These are phyloP conservation scores for Drosophila repleta DNA, from an alignment of 1,140 invertebrate genomes.

Conservation along the genomic window DNA sequence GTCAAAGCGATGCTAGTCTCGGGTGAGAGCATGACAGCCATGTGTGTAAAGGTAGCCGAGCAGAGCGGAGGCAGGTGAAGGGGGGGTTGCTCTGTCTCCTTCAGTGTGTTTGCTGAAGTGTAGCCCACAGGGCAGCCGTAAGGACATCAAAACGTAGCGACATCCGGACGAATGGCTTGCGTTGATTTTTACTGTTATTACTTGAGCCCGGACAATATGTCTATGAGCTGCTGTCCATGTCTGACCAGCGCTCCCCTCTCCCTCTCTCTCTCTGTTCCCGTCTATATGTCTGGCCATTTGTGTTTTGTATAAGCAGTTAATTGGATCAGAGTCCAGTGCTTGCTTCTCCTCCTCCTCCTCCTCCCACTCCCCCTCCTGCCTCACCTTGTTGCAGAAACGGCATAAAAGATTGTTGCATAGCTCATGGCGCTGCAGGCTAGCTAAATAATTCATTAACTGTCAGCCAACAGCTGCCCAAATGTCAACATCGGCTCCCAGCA, in stretches of 20 bases:
- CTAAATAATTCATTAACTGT: constrained; percentile 76
- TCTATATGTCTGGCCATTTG: constrained; percentile 77
- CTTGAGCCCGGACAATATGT: constrained; percentile 50
- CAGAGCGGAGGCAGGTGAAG: no score
- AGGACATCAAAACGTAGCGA: constrained; percentile 27
- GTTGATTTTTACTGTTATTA: constrained; percentile 81
- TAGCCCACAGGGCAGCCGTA: constrained; percentile 64
- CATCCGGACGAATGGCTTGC: constrained; percentile 63
- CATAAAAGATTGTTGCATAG: constrained; percentile 65
- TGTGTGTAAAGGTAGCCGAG: constrained; percentile 35
- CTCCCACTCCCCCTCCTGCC: not conserved
- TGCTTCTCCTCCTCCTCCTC: not conserved
- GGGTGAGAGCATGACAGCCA: constrained; percentile 2
- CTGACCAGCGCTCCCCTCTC: not conserved
- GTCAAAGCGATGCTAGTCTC: not conserved
- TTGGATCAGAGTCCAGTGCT: constrained; percentile 70
- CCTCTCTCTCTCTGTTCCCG: not conserved
- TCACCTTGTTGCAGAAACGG: constrained; percentile 29
- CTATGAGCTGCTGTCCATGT: constrained; percentile 50
- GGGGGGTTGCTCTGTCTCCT: no score
- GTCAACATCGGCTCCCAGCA: constrained; percentile 47
- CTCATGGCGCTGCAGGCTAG: constrained; percentile 55
- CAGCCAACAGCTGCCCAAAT: constrained; percentile 55
- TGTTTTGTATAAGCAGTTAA: constrained; percentile 82
- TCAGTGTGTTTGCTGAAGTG: constrained; percentile 43